Evolutionary conservation across 2,797 vertebrate species (phyloP).

Genomic region (Betta splendens): DNA sequence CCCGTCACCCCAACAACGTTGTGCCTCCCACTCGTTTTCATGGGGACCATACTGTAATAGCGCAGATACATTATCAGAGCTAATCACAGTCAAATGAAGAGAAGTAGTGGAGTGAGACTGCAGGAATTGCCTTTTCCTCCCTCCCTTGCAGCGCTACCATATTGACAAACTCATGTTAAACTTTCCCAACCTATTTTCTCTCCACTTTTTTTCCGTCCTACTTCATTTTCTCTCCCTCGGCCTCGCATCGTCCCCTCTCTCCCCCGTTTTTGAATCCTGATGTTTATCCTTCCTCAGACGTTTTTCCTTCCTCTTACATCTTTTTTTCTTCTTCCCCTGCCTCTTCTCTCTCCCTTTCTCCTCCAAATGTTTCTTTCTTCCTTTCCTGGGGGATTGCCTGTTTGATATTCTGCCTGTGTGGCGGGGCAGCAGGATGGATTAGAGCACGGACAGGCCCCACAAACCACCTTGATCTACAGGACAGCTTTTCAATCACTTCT

Average conservation of each 20-base stretch:
- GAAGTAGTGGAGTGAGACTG: constrained; percentile 88
- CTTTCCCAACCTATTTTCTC: constrained; percentile 27
- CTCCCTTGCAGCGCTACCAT: constrained; percentile 42
- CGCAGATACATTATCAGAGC: constrained; percentile 89
- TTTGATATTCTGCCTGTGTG: constrained; percentile 87
- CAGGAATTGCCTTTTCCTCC: constrained; percentile 83
- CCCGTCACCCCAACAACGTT: constrained; percentile 63
- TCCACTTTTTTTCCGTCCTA: constrained; percentile 14
- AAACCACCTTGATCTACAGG: constrained; percentile 82
- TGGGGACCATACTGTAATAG: constrained; percentile 83
- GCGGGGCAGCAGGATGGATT: constrained; percentile 85
- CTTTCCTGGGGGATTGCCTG: constrained; percentile 83
- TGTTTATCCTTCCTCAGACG: constrained; percentile 51
- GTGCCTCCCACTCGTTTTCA: constrained; percentile 63
- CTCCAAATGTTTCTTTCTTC: constrained; percentile 53
- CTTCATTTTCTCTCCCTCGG: constrained; percentile 32
- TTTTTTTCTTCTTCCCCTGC: constrained; percentile 38
- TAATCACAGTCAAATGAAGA: constrained; percentile 94
- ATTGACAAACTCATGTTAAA: constrained; percentile 33
- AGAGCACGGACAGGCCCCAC: constrained; percentile 88
- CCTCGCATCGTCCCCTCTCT: constrained; percentile 33
- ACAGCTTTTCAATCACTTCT: constrained; percentile 87
- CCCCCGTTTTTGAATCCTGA: constrained; percentile 40
- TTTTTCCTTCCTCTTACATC: constrained; percentile 32
- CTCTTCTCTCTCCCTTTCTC: constrained; percentile 28